A percentile compares a stretch with the other conserved stretches of the same genome.
phyloP scores from a whole-genome alignment of 1,140 invertebrate genomes.

The Batillaria attramentaria region DNA sequence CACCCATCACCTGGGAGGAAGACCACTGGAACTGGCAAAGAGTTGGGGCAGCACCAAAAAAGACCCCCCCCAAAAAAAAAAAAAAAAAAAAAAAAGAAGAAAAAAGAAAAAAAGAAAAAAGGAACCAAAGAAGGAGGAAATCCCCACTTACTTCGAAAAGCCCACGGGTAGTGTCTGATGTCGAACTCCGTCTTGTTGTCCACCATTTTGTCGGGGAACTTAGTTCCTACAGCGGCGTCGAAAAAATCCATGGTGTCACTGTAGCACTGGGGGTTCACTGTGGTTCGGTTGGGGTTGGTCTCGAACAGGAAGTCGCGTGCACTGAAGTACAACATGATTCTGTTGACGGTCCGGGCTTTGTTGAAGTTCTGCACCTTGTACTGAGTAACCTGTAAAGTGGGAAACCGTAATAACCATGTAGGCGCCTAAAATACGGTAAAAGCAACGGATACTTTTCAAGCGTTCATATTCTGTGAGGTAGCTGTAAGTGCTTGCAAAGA shows the following conservation, averaged over 20 bases:
- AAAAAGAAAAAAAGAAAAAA: not conserved
- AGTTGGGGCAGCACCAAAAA: too few relatives aligned
- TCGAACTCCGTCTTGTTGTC: slow-evolving; percentile 10
- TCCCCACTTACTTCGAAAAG: slow-evolving; percentile 39
- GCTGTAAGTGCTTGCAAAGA: not conserved
- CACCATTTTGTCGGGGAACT: not conserved
- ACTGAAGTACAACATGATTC: slow-evolving; percentile 27
- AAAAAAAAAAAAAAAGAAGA: too few relatives aligned
- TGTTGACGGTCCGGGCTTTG: slow-evolving; percentile 3
- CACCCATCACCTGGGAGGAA: too few relatives aligned
- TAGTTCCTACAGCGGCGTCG: slow-evolving; percentile 35
- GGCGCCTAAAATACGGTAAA: not conserved
- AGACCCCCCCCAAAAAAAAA: too few relatives aligned
- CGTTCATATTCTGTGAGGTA: too few relatives aligned
- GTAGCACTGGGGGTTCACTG: slow-evolving; percentile 38
- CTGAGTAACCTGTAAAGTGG: not conserved
- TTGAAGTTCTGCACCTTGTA: not conserved
- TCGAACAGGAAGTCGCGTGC: slow-evolving; percentile 30
- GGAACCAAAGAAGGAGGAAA: not conserved
- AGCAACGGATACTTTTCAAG: not conserved
- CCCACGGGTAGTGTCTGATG: slow-evolving; percentile 27
- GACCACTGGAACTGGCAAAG: too few relatives aligned
- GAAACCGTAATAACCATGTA: not conserved
- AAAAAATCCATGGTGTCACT: slow-evolving; percentile 45
- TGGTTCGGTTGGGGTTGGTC: not conserved